These are phyloP conservation scores for Nansenia antarctica DNA, from an alignment of 2,113 vertebrate genomes.

Conservation along the genomic window DNA sequence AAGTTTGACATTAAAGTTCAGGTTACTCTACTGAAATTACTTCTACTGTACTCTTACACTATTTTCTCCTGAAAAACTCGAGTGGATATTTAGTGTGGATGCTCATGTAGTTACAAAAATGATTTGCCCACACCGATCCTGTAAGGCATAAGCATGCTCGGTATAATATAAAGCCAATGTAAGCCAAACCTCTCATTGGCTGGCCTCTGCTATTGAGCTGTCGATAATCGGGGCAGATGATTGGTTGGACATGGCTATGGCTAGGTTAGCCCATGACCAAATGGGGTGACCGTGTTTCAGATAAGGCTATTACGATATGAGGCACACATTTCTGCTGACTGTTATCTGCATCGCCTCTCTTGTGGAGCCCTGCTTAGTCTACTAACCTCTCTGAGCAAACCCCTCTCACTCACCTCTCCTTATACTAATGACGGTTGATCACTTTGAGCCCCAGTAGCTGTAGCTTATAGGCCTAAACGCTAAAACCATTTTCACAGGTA, in stretches of 20 bases:
- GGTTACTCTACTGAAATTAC: too few species aligned
- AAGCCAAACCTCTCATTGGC: background rate
- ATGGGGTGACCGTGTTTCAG: slow-evolving; percentile 52
- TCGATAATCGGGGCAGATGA: slow-evolving; percentile 19
- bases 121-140: too few species aligned
- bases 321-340: slow-evolving; percentile 71
- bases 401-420: slow-evolving; percentile 47
- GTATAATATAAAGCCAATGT: background rate
- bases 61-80: too few species aligned
- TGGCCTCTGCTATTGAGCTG: background rate
- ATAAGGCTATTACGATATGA: slow-evolving; percentile 73
- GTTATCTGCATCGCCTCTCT: slow-evolving; percentile 28
- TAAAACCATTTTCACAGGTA: background rate
- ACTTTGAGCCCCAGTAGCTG: slow-evolving; percentile 39
- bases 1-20: too few species aligned
- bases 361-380: slow-evolving; percentile 38
- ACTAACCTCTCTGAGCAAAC: slow-evolving; percentile 38
- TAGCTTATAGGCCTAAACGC: slow-evolving; percentile 39
- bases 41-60: too few species aligned
- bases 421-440: slow-evolving; percentile 57
- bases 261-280: slow-evolving; percentile 20
- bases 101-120: too few species aligned
- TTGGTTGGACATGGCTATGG: slow-evolving; percentile 16
- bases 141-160: too few species aligned
- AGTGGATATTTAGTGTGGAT: too few species aligned